phyloP scores from a whole-genome alignment of 1,140 invertebrate species.

The Marisa cornuarietis region DNA sequence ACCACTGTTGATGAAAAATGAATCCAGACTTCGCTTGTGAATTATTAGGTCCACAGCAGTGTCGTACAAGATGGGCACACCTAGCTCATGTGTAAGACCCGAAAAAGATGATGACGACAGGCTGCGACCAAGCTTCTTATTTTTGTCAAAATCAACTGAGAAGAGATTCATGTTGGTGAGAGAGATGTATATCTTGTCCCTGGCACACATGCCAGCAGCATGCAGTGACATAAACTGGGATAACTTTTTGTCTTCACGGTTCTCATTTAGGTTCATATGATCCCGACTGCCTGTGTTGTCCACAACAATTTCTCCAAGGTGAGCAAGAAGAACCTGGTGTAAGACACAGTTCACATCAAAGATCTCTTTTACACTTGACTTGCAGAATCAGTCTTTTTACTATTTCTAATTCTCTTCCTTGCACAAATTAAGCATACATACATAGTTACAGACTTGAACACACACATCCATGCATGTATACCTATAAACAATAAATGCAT shows the following conservation, averaged over 20 bases:
- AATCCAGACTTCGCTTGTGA: conserved; percentile 36
- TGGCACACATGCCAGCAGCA: conserved; percentile 4
- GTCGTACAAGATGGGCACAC: conserved; percentile 70
- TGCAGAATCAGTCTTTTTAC: too few relatives aligned
- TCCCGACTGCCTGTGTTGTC: conserved; percentile 46
- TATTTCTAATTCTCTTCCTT: too few relatives aligned
- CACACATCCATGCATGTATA: too few relatives aligned
- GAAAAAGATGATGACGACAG: conserved; percentile 22
- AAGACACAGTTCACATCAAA: too few relatives aligned
- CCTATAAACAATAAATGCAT: too few relatives aligned
- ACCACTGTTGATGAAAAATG: conserved; percentile 25
- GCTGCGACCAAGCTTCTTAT: conserved; percentile 21
- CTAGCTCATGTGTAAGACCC: conserved; percentile 39
- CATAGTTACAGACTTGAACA: too few relatives aligned
- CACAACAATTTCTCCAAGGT: conserved; percentile 88
- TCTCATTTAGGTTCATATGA: neutral
- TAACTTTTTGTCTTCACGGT: conserved; percentile 10
- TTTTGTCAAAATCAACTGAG: conserved; percentile 75
- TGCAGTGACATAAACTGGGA: conserved; percentile 23
- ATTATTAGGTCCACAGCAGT: conserved; percentile 79
- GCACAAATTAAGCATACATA: too few relatives aligned
- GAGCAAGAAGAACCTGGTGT: conserved; percentile 82
- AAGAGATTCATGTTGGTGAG: conserved; percentile 86
- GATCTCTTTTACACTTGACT: too few relatives aligned
- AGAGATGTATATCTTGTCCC: conserved; percentile 31